Percentiles rank a stretch among this genome's conserved stretches.
Evolutionary conservation across 2,888 invertebrate genomes (phyloP).

Genomic region (Diaprepes abbreviatus): DNA sequence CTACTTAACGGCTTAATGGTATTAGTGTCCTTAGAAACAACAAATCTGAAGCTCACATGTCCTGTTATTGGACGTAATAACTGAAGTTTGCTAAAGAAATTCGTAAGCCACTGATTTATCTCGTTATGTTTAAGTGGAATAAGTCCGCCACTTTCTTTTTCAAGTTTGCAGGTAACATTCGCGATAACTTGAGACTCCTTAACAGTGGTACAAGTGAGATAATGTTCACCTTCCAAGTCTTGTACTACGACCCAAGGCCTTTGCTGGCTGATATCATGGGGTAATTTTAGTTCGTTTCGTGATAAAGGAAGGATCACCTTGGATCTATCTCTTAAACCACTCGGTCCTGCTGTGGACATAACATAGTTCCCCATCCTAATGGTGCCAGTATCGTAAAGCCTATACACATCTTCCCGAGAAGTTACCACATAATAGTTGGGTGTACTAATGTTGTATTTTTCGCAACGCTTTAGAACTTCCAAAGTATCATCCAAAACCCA

Average conservation of each 20-base stretch:
- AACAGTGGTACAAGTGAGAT: slow-evolving; percentile 85
- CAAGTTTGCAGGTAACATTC: slow-evolving; percentile 84
- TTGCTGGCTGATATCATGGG: slow-evolving; percentile 79
- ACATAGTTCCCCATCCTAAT: slow-evolving; percentile 74
- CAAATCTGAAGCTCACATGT: slow-evolving; percentile 84
- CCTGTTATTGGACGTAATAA: slow-evolving; percentile 80
- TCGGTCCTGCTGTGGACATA: slow-evolving; percentile 81
- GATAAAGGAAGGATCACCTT: slow-evolving; percentile 79
- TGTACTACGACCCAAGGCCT: slow-evolving; percentile 85
- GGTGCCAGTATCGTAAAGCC: slow-evolving; percentile 77
- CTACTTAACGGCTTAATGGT: slow-evolving; percentile 77
- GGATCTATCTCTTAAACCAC: slow-evolving; percentile 80
- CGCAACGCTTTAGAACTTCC: slow-evolving; percentile 80
- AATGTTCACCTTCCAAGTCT: slow-evolving; percentile 82
- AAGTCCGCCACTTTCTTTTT: slow-evolving; percentile 76
- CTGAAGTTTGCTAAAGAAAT: slow-evolving; percentile 77
- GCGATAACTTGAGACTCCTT: slow-evolving; percentile 84
- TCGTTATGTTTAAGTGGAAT: slow-evolving; percentile 78
- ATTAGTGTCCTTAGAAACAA: slow-evolving; percentile 72
- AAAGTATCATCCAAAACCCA: slow-evolving; percentile 83
- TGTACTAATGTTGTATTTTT: slow-evolving; percentile 75
- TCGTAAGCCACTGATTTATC: slow-evolving; percentile 79
- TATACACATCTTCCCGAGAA: slow-evolving; percentile 77
- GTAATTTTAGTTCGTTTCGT: slow-evolving; percentile 75
- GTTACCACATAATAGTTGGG: slow-evolving; percentile 79